Evolutionary conservation across 2,888 invertebrate genomes (phyloP).

Genomic region (Cacoxenus indagator): DNA sequence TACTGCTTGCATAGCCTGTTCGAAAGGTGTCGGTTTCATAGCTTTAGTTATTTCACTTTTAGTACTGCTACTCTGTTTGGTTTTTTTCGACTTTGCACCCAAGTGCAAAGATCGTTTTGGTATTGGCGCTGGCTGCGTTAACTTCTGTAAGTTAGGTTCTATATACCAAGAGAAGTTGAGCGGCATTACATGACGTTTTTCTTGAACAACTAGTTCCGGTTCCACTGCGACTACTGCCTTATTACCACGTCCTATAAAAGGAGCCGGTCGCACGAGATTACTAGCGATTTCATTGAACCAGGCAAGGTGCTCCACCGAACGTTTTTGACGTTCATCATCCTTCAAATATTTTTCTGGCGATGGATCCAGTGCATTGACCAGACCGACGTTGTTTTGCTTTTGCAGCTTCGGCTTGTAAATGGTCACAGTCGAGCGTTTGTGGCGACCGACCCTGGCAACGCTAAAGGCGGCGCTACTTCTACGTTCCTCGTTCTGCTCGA

Average conservation of each 20-base stretch:
- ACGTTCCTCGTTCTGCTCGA: conserved; percentile 55
- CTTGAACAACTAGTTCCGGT: conserved; percentile 9
- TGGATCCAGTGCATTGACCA: conserved; percentile 37
- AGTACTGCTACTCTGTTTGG: conserved; percentile 16
- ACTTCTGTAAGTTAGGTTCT: conserved; percentile 36
- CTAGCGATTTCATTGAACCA: conserved; percentile 66
- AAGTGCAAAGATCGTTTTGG: conserved; percentile 25
- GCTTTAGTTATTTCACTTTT: too few relatives aligned
- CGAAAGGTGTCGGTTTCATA: conserved; percentile 27
- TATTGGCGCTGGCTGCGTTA: conserved; percentile 49
- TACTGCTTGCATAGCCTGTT: conserved; percentile 47
- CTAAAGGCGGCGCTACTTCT: too few relatives aligned
- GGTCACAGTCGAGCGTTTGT: conserved; percentile 64
- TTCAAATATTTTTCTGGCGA: conserved; percentile 15
- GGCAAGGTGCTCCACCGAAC: conserved; percentile 57
- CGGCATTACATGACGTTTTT: conserved; percentile 30
- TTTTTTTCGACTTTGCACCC: conserved; percentile 26
- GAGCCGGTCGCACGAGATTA: conserved; percentile 62
- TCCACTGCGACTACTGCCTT: conserved; percentile 27
- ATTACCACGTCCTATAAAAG: conserved; percentile 43
- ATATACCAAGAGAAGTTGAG: conserved; percentile 43
- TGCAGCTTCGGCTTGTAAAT: conserved; percentile 59
- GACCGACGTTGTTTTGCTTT: conserved; percentile 16
- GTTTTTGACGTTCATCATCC: conserved; percentile 48
- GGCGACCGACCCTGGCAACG: conserved; percentile 36